Percentiles rank a stretch among this genome's conserved stretches.
Evolutionary conservation across 2,797 vertebrate species (phyloP).

Genomic region (Decapterus maruadsi): DNA sequence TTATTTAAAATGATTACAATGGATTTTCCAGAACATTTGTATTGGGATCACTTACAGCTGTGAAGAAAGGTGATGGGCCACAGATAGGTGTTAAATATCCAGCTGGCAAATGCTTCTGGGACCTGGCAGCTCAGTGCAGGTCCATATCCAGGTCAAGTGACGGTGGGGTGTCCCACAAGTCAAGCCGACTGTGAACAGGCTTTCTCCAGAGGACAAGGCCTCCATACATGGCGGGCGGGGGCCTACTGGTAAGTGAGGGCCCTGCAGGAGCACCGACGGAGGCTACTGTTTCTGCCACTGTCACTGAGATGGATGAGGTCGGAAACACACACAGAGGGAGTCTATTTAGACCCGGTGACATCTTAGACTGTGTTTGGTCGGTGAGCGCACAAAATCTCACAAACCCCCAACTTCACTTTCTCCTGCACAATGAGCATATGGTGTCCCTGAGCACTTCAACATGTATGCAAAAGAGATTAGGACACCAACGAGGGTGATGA

Average conservation of each 20-base stretch:
- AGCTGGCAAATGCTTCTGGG: conserved; percentile 61
- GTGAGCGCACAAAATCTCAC: conserved; percentile 36
- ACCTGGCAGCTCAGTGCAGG: conserved; percentile 29
- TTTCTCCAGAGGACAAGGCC: conserved; percentile 69
- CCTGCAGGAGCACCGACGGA: conserved; percentile 58
- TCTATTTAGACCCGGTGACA: conserved; percentile 49
- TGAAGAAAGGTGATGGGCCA: conserved; percentile 21
- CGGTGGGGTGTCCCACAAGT: conserved; percentile 49
- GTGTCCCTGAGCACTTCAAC: conserved; percentile 37
- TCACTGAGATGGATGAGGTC: conserved; percentile 80
- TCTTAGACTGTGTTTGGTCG: conserved; percentile 66
- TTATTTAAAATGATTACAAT: conserved; percentile 10
- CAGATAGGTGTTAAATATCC: conserved; percentile 43
- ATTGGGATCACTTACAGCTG: conserved; percentile 34
- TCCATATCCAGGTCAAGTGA: conserved; percentile 47
- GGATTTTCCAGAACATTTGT: conserved; percentile 46
- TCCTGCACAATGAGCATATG: conserved; percentile 58
- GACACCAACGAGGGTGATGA: conserved; percentile 55
- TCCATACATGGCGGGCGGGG: conserved; percentile 60
- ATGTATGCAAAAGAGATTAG: conserved; percentile 65
- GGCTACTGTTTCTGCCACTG: conserved; percentile 79
- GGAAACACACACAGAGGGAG: conserved; percentile 57
- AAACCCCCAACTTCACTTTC: conserved; percentile 15
- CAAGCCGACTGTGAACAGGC: conserved; percentile 52
- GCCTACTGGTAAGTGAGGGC: conserved; percentile 49